Conservation (phyloP, 2,797 vertebrate genomes). For the Choloepus didactylus region DNA sequence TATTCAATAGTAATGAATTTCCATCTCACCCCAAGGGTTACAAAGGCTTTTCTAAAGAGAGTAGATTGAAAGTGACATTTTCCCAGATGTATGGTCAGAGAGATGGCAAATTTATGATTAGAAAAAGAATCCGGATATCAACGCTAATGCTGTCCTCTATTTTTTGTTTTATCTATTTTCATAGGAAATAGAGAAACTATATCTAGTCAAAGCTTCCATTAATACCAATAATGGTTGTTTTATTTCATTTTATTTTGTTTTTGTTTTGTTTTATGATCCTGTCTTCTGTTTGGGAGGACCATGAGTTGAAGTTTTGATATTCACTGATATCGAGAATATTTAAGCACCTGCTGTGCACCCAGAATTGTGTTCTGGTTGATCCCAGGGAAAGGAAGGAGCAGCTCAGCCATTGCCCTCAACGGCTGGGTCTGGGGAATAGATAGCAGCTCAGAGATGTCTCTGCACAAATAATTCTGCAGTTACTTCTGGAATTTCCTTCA, state of each 20-base stretch:
- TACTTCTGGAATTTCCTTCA: not conserved
- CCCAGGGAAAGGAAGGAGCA: not conserved
- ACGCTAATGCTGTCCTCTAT: not conserved
- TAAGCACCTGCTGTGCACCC: too few relatives aligned
- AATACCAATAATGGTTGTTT: not conserved
- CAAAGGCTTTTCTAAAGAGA: not conserved
- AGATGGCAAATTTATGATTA: not conserved
- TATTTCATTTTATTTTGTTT: not conserved
- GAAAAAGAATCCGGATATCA: not conserved
- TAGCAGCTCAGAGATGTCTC: not conserved
- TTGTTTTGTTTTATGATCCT: not conserved
- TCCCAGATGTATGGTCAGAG: not conserved
- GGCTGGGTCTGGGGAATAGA: not conserved
- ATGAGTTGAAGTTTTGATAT: not conserved
- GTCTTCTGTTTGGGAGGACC: not conserved
- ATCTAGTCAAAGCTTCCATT: not conserved
- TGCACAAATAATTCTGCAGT: not conserved
- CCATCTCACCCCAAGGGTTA: not conserved
- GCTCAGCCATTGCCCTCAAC: not conserved
- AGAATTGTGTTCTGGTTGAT: not conserved
- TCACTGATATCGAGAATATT: not conserved
- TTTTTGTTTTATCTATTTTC: slow-evolving; percentile 56
- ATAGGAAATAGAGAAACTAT: slow-evolving; percentile 16
- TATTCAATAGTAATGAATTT: not conserved
- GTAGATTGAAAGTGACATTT: not conserved